A percentile compares a stretch with the other conserved stretches of the same genome.
phyloP scores from a whole-genome alignment of 1,140 invertebrate genomes.

The Lasioglossum baleicum region DNA sequence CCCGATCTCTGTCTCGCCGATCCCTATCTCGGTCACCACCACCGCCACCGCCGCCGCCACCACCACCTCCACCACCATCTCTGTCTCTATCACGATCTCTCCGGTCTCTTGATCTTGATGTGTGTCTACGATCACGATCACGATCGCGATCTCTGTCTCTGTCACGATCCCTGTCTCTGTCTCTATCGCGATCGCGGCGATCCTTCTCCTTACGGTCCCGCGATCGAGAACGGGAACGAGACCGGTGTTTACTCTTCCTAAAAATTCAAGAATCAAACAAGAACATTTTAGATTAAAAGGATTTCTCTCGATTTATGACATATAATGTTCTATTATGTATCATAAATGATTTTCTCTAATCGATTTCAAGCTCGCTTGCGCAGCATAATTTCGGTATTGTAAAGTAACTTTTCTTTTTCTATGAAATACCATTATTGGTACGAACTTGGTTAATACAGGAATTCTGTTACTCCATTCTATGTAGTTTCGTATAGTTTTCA shows the following conservation, averaged over 20 bases:
- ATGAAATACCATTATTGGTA: constrained; percentile 25
- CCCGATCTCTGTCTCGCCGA: constrained; percentile 69
- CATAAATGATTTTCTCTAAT: neutral
- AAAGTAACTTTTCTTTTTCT: constrained; percentile 3
- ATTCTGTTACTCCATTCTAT: neutral
- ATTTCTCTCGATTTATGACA: neutral
- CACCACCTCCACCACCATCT: constrained; percentile 58
- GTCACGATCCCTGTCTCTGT: constrained; percentile 75
- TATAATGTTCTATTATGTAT: neutral
- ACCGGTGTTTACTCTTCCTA: constrained; percentile 79
- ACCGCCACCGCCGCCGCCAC: too few relatives aligned
- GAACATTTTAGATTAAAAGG: neutral
- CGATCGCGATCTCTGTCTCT: constrained; percentile 69
- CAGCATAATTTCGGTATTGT: neutral
- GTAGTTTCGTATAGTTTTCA: neutral
- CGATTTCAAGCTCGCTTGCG: neutral
- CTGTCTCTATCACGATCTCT: constrained; percentile 72
- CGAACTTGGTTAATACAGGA: neutral
- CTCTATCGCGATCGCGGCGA: constrained; percentile 74
- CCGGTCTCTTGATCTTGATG: constrained; percentile 76
- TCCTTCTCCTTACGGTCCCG: constrained; percentile 76
- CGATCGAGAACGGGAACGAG: constrained; percentile 77
- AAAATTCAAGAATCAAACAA: constrained; percentile 53
- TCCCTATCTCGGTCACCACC: constrained; percentile 68
- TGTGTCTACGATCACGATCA: constrained; percentile 73